These are phyloP conservation scores for Pachycephala philippinensis DNA, from an alignment of 2,113 vertebrate species.

Conservation along the genomic window DNA sequence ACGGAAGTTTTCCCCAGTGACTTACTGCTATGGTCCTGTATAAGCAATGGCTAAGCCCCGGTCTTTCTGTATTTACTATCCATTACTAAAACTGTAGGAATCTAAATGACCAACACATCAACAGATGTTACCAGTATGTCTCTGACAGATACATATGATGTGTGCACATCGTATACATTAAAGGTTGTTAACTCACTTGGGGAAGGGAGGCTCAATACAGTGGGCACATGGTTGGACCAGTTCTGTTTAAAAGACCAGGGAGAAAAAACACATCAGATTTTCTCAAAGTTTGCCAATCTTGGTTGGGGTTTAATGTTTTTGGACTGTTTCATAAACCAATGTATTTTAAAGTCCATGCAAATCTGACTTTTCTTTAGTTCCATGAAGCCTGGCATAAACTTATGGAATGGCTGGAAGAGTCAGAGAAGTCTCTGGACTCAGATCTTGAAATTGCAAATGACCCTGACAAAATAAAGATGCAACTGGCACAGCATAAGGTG, in stretches of 20 bases:
- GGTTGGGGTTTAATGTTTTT: not conserved
- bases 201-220: not conserved
- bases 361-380: slow-evolving; percentile 78
- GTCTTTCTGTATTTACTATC: not conserved
- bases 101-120: not conserved
- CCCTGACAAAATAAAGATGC: slow-evolving; percentile 94
- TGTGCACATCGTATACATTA: not conserved
- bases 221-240: not conserved
- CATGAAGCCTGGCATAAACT: slow-evolving; percentile 95
- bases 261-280: not conserved
- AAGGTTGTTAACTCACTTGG: not conserved
- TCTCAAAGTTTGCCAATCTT: not conserved
- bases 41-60: not conserved
- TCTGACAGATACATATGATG: not conserved
- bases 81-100: not conserved
- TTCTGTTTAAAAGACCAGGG: not conserved
- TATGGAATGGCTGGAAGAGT: slow-evolving; percentile 95
- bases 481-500: slow-evolving; percentile 94
- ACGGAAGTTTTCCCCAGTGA: not conserved
- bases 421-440: slow-evolving; percentile 88
- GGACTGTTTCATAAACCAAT: not conserved
- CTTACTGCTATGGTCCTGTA: not conserved
- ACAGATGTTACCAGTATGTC: not conserved
- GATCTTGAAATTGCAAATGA: slow-evolving; percentile 98
- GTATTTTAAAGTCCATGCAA: not conserved